A percentile compares a stretch with the other conserved stretches of the same genome.
Evolutionary conservation across 2,888 invertebrate species (phyloP).

Genomic region (Apoda limacodes): DNA sequence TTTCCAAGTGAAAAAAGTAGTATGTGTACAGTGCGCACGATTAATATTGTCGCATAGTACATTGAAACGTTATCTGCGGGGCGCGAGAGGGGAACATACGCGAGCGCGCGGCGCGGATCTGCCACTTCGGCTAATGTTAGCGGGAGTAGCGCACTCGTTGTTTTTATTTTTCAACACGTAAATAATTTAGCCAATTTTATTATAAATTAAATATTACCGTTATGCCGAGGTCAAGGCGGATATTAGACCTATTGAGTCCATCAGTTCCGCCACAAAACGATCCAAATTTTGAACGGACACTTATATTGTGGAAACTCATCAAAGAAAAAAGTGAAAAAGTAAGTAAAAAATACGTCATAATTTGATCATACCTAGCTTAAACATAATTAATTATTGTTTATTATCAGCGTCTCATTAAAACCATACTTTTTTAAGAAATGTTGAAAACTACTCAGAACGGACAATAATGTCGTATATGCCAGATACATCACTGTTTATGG

Average conservation of each 20-base stretch:
- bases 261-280: slow-evolving; percentile 4
- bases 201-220: not conserved
- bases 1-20: slow-evolving; percentile 1
- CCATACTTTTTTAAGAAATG: too few relatives aligned
- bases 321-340: slow-evolving; percentile 3
- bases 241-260: slow-evolving; percentile 3
- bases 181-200: too few relatives aligned
- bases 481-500: too few relatives aligned
- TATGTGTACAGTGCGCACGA: slow-evolving; percentile 1
- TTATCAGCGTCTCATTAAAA: too few relatives aligned
- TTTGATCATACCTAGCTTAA: too few relatives aligned
- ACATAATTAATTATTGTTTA: too few relatives aligned
- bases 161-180: slow-evolving; percentile 4
- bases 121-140: slow-evolving; percentile 1
- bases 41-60: slow-evolving; percentile 2
- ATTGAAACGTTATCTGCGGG: slow-evolving; percentile 1
- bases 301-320: slow-evolving; percentile 2
- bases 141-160: slow-evolving; percentile 4
- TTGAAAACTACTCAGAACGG: too few relatives aligned
- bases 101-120: slow-evolving; percentile 1
- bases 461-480: too few relatives aligned
- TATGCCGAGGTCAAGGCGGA: slow-evolving; percentile 6
- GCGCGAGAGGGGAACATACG: slow-evolving; percentile 1
- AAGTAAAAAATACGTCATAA: too few relatives aligned
- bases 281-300: slow-evolving; percentile 3